phyloP scores from a whole-genome alignment of 30 jellyfish, hydroid and myxozoan species.

The Clytia hemisphaerica region DNA sequence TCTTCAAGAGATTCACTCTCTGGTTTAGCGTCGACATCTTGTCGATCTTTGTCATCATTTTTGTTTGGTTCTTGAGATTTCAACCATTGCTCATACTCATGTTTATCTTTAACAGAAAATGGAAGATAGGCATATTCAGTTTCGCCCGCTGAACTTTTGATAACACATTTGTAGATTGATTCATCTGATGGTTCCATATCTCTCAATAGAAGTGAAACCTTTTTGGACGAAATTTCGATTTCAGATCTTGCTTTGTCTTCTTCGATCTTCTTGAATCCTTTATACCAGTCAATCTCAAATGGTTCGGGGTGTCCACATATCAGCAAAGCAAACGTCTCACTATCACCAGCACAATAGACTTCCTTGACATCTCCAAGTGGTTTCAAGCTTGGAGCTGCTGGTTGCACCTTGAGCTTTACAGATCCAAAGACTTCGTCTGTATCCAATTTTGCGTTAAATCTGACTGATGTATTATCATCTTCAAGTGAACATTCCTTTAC shows the following conservation, averaged over 20 bases:
- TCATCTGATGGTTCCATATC: conserved; percentile 53
- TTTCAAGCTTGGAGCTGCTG: conserved; percentile 12
- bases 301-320: conserved; percentile 23
- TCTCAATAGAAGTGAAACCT: conserved; percentile 23
- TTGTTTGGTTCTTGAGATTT: too few relatives aligned
- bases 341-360: conserved; percentile 42
- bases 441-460: background rate
- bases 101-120: too few relatives aligned
- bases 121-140: too few relatives aligned
- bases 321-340: conserved; percentile 40
- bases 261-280: conserved; percentile 46
- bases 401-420: conserved; percentile 8
- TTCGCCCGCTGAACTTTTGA: conserved; percentile 56
- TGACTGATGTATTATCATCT: conserved; percentile 6
- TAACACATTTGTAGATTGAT: conserved; percentile 68
- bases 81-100: too few relatives aligned
- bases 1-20: too few relatives aligned
- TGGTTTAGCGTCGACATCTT: too few relatives aligned
- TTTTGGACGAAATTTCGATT: conserved; percentile 27
- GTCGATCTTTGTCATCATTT: too few relatives aligned
- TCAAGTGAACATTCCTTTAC: conserved; percentile 22
- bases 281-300: conserved; percentile 57
- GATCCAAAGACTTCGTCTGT: background rate
- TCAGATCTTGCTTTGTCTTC: conserved; percentile 30
- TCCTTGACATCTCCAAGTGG: conserved; percentile 9